Evolutionary conservation across 2,888 invertebrate species (phyloP), one percentile per base, ranked within the genome.

Genomic region (Eutolmus rufibarbis): DNA sequence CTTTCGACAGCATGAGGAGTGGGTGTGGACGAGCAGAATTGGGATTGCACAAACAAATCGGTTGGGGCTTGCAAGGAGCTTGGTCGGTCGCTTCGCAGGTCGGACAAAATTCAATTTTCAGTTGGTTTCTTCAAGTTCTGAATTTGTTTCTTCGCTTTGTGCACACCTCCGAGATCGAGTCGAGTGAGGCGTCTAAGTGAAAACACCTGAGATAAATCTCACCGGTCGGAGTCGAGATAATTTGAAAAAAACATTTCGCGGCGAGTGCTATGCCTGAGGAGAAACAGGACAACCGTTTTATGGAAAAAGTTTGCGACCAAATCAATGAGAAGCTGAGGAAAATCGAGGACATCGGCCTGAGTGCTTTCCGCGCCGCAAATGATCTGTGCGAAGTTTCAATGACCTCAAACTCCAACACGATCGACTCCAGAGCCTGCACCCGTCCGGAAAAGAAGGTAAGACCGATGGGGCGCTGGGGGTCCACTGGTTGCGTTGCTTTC

Each of bases 381-480:
- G 76, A 86, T 86, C 46, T 76, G 74, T 86, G 86, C 76, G 86
- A 86, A 86, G 86, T 74, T 86, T 86, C 86, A 76, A 86, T 86
- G 86, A 86, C 89, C 57, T 76, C 88, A 12, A 87, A 85, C 57
- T 78, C 86, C 5, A 92, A 93, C 90, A 93, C 93, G 89, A 94
- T 95, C 89, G 95, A 95, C 93, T 95, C 94, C 90, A 94, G 95
- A 92, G 95, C 95, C 89, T 95, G 95, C 91, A 95, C 94, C 91
- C 95, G 95, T 92, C 95, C 95, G 89, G 93, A 94, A 88, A 93
- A 94, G 89, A 95, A 95, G 94, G 95, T 95, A 94, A 94, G 86
- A 31, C 74, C 34, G 2, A 74, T n/a, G 19, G n/a, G 56, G 56
- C 56, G n/a, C 76, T 28, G 46, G 37, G 46, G n/a, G 8, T 28